Evolutionary conservation across 1,140 invertebrate genomes (phyloP), one percentile per base, ranked within the genome.

Genomic region (Formica selysi): DNA sequence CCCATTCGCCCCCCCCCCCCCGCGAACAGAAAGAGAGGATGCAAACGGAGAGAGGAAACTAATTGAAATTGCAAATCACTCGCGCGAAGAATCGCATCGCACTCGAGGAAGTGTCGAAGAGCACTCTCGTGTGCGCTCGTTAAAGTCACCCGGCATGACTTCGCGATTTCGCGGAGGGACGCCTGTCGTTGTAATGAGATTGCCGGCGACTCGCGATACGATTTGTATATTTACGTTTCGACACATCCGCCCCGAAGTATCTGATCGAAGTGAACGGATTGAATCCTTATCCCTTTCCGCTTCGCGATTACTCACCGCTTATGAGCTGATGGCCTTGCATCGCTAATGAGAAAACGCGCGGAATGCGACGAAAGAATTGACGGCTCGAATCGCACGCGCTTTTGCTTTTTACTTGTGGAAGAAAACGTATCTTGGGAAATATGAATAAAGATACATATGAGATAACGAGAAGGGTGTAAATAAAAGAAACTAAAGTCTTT

Each of bases 1-100:
- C 71, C 29, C 1, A 54, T 4, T 16, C 16, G 38, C 13, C 36
- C 3, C 11, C 19, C 41, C 19, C 29, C 22, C 16, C 65, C 13
- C 44, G 51, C 51, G 48, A 3, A 48, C 11, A 29, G 19, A 32
- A 54, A 22, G 22, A 3, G 51, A 81, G 4, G 26, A 62, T 22
- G 76, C 41, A 32, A 67, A 41, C 8, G 41, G 38, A 11, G 51
- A 79, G 26, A 44, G 51, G 51, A 38, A 71, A 48, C 29, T 48
- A 48, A 91, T 91, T 85, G 86, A 90, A 76, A 89, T 91, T 87
- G 84, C 71, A 91, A 91, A 91, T 73, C 41, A 71, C 8, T 38
- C 57, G 32, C 32, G 32, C 32, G 4, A 13, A 51, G 48, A 51
- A 76, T 59, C 57, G n/a, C 26, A 13, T 19, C 79, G 64, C 48